A percentile compares a stretch with the other conserved stretches of the same genome.
phyloP scores from a whole-genome alignment of 2,113 vertebrate genomes.

The Anolis sagrei region DNA sequence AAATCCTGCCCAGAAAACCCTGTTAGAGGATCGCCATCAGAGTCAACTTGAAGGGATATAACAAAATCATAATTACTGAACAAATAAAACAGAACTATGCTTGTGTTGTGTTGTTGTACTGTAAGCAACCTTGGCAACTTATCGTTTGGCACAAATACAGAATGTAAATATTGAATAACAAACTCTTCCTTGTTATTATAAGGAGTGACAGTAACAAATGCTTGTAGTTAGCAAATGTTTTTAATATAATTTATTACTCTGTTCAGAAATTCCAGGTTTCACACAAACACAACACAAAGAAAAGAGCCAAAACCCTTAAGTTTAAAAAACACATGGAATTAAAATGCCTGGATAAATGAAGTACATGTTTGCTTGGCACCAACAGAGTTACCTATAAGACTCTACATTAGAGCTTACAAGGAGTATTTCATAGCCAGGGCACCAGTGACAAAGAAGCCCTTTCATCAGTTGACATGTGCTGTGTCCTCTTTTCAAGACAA shows the following conservation, averaged over 20 bases:
- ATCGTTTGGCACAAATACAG: background rate
- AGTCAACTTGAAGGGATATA: too few relatives aligned
- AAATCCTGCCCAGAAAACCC: too few relatives aligned
- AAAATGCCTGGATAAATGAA: background rate
- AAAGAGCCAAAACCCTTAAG: background rate
- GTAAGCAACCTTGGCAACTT: background rate
- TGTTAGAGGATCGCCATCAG: too few relatives aligned
- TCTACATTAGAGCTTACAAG: background rate
- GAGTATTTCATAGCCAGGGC: background rate
- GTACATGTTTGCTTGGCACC: background rate
- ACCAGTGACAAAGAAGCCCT: background rate
- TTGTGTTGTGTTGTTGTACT: background rate
- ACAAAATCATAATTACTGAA: too few relatives aligned
- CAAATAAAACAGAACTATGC: too few relatives aligned
- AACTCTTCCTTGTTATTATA: background rate
- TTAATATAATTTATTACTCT: background rate
- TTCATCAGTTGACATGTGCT: background rate
- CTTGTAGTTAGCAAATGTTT: background rate
- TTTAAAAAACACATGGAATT: background rate
- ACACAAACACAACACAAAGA: too few relatives aligned
- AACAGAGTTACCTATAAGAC: background rate
- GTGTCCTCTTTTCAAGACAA: too few relatives aligned
- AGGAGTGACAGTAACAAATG: background rate
- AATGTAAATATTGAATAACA: background rate
- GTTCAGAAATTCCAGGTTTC: background rate